phyloP scores from a whole-genome alignment of 2,113 vertebrate species.

The Phrynosoma platyrhinos region DNA sequence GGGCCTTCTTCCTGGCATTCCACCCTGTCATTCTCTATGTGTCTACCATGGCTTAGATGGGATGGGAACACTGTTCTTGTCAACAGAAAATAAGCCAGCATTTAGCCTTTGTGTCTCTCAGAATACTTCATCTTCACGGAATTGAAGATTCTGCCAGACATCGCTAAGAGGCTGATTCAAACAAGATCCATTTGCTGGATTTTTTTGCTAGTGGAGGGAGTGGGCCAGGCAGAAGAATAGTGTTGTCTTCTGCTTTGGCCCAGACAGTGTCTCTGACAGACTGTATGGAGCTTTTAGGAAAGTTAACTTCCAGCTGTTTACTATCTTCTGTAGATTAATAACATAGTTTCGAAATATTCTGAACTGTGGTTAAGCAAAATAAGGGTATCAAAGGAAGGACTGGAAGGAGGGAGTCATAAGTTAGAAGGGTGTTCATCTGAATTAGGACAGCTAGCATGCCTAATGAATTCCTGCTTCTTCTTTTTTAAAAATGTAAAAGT shows the following conservation, averaged over 20 bases:
- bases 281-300: conserved; percentile 58
- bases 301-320: conserved; percentile 67
- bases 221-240: conserved; percentile 41
- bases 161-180: conserved; percentile 56
- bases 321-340: conserved; percentile 65
- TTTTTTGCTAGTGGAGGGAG: conserved; percentile 57
- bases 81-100: not conserved
- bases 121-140: conserved; percentile 8
- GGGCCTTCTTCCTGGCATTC: conserved; percentile 2
- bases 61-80: not conserved
- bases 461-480: conserved; percentile 6
- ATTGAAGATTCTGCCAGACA: conserved; percentile 17
- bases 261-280: conserved; percentile 61
- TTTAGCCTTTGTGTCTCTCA: not conserved
- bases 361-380: conserved; percentile 46
- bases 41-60: not conserved
- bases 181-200: conserved; percentile 49
- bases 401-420: not conserved
- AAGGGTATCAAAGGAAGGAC: conserved; percentile 17
- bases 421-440: conserved; percentile 5
- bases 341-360: conserved; percentile 58
- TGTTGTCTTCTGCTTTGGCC: conserved; percentile 57
- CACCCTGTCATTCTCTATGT: not conserved
- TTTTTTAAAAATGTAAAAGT: not conserved
- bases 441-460: not conserved